Evolutionary conservation across 2,113 vertebrate genomes (phyloP), one percentile per base, ranked within the genome.

Genomic region (Panthera tigris): DNA sequence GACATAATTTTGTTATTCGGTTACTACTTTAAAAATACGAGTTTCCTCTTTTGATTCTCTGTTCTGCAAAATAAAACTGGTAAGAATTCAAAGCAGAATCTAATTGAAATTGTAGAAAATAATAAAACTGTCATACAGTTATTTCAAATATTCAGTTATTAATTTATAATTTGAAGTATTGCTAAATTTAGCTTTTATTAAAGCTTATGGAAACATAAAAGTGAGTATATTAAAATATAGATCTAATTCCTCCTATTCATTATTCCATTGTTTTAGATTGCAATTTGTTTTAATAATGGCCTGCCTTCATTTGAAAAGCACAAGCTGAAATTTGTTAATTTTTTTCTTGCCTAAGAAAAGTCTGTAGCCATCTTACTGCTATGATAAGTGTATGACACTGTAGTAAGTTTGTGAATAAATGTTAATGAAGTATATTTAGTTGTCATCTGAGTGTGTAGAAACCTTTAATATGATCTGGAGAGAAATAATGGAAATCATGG

Each of bases 141-240:
- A 79, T 83, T 97, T 82, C 2, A 90, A 95, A 74, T 92, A 57
- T 29, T 63, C 5, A 18, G 31, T 65, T 96, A n/a, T 18, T 74
- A 68, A 94, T 89, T 86, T 86, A 61, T 93, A 92, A 96, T 79
- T 96, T 68, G 8, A 88, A 96, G 23, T 87, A 13, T 69, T 97
- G 3, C 27, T 29, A 95, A 94, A 74, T 69, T 85, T 71, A 91
- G 14, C 1, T 74, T 84, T 89, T n/a, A 89, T 33, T 57, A 79
- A 91, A 82, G 12, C 11, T 85, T 68, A 83, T 7, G 33, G 21
- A 83, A 86, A 85, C 76, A 89, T 41, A 93, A 89, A 91, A 78
- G 71, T 87, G 92, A 68, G 29, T 13, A 76, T 39, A 91, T 65
- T 14, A 16, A 45, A 93, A 94, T 89, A 88, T 6, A 89, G 9